Percentiles rank a stretch among this genome's conserved stretches.
Evolutionary conservation across 2,113 vertebrate genomes (phyloP).

Genomic region (Cyanoramphus novaezelandiae): DNA sequence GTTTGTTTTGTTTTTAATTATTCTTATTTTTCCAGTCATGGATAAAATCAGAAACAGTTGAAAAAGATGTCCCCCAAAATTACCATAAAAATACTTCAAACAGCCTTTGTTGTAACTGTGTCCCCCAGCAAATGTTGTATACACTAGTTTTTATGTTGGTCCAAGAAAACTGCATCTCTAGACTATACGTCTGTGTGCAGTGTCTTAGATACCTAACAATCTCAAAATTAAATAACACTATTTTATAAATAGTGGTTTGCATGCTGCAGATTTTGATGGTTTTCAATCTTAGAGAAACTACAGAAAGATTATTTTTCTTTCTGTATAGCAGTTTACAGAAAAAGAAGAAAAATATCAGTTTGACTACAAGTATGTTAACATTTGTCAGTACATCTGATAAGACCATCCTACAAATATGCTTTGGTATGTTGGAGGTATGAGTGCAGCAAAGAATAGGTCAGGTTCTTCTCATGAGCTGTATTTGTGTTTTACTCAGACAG

Average conservation of each 20-base stretch:
- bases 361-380: not conserved
- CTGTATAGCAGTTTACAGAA: not conserved
- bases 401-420: not conserved
- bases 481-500: not conserved
- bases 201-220: not conserved
- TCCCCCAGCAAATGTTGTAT: not conserved
- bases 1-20: too few relatives aligned
- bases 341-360: not conserved
- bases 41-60: not conserved
- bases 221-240: not conserved
- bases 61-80: not conserved
- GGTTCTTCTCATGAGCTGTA: not conserved
- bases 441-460: not conserved
- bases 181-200: not conserved
- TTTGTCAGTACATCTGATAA: not conserved
- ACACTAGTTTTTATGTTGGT: not conserved
- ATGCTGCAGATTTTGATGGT: not conserved
- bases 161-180: not conserved
- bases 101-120: not conserved
- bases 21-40: not conserved
- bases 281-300: not conserved
- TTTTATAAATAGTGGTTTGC: not conserved
- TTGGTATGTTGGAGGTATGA: not conserved
- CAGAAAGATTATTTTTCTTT: not conserved
- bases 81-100: not conserved